Evolutionary conservation across 1,140 invertebrate genomes (phyloP).

Genomic region (Stegodyphus dumicola): DNA sequence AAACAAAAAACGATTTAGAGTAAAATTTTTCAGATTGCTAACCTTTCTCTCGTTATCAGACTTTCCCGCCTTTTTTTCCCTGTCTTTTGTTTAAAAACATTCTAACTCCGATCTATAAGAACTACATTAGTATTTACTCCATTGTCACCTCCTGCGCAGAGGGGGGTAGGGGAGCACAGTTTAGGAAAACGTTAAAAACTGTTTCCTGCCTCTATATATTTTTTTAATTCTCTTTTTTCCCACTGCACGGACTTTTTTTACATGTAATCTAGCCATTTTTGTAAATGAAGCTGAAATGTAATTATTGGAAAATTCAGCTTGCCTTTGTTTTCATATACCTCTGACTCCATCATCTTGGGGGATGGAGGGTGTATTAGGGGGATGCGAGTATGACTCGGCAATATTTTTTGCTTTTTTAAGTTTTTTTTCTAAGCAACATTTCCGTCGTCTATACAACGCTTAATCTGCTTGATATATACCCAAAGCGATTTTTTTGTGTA

Average conservation of each 20-base stretch:
- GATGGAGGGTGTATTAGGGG: neutral
- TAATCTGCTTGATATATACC: slow-evolving; percentile 50
- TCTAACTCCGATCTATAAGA: slow-evolving; percentile 49
- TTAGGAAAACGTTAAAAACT: slow-evolving; percentile 57
- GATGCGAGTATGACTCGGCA: slow-evolving; percentile 5
- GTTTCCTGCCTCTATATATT: slow-evolving; percentile 48
- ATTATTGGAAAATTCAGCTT: slow-evolving; percentile 55
- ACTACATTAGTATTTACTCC: slow-evolving; percentile 59
- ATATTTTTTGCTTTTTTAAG: neutral
- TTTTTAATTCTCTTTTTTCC: slow-evolving; percentile 8
- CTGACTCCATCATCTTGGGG: neutral
- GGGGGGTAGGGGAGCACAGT: slow-evolving; percentile 17
- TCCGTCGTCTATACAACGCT: slow-evolving; percentile 35
- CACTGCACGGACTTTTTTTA: neutral
- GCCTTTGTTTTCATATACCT: slow-evolving; percentile 42
- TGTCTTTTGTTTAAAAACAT: slow-evolving; percentile 38
- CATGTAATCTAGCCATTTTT: slow-evolving; percentile 56
- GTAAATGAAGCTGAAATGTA: slow-evolving; percentile 58
- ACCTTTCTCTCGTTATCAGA: slow-evolving; percentile 41
- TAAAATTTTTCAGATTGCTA: slow-evolving; percentile 52
- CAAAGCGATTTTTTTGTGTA: slow-evolving; percentile 12
- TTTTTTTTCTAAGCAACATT: slow-evolving; percentile 22
- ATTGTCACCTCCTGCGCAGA: slow-evolving; percentile 34
- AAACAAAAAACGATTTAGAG: slow-evolving; percentile 58
- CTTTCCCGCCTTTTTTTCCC: slow-evolving; percentile 1